These are phyloP conservation scores for Capitulum mitella DNA, from an alignment of 2,888 invertebrate genomes.

Conservation along the genomic window DNA sequence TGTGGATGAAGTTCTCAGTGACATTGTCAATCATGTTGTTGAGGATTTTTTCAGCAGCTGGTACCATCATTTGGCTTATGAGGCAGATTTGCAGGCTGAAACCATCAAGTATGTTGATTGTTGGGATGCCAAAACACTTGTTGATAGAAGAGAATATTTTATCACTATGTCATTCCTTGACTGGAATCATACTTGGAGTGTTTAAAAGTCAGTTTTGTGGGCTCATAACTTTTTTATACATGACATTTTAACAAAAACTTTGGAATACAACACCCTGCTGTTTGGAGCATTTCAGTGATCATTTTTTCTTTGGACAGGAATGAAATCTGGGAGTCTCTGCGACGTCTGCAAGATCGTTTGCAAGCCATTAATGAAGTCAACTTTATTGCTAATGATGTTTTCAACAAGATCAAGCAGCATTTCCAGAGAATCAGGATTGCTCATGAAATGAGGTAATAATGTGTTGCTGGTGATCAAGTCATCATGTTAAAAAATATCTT, in stretches of 20 bases:
- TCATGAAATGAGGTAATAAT: conserved; percentile 63
- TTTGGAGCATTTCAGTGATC: not conserved
- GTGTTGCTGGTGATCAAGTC: not conserved
- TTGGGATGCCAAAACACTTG: not conserved
- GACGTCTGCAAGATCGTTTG: not conserved
- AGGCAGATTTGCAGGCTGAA: not conserved
- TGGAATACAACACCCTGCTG: not conserved
- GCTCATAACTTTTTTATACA: too few species aligned
- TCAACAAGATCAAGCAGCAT: conserved; percentile 70
- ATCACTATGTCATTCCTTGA: too few species aligned
- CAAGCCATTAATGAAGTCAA: conserved; percentile 63
- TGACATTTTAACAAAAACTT: too few species aligned
- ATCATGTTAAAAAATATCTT: not conserved
- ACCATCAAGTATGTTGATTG: not conserved
- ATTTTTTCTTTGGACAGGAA: not conserved
- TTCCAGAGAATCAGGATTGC: conserved; percentile 75
- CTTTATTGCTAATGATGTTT: conserved; percentile 72
- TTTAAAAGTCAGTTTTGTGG: not conserved
- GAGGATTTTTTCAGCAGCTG: conserved; percentile 16
- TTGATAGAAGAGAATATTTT: not conserved
- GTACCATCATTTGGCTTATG: conserved; percentile 8
- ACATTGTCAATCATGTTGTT: not conserved
- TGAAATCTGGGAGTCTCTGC: not conserved
- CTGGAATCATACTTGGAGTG: too few species aligned
- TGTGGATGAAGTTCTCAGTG: not conserved